A percentile compares a stretch with the other conserved stretches of the same genome.
These are phyloP conservation scores for Silurus lanzhouensis DNA, from an alignment of 2,797 vertebrate species.

Conservation along the genomic window DNA sequence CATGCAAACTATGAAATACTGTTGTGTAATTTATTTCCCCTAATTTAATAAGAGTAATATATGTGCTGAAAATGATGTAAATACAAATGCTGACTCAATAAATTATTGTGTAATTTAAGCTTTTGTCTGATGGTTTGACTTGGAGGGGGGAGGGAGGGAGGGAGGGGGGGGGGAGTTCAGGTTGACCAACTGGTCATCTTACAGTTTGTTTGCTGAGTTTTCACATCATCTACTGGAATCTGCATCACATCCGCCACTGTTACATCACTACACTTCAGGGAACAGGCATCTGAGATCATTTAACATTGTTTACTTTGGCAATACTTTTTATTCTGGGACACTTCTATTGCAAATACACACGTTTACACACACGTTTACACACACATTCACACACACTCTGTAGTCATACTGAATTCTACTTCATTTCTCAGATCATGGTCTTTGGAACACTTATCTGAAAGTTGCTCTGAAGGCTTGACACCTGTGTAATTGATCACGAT, in stretches of 20 bases:
- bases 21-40: conserved; percentile 52
- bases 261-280: conserved; percentile 36
- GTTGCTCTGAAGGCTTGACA: neutral
- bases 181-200: conserved; percentile 33
- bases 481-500: neutral
- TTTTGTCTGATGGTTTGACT: conserved; percentile 55
- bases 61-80: conserved; percentile 53
- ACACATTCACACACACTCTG: neutral
- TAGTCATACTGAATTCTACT: neutral
- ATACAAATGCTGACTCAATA: conserved; percentile 62
- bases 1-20: conserved; percentile 45
- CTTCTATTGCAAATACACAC: neutral
- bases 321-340: neutral
- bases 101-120: conserved; percentile 63
- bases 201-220: conserved; percentile 42
- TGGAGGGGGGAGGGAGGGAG: conserved; percentile 4
- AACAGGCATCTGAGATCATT: conserved; percentile 31
- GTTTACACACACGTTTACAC: neutral
- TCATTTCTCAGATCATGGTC: neutral
- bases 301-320: conserved; percentile 36
- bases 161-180: neutral
- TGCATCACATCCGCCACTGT: conserved; percentile 48
- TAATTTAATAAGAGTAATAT: conserved; percentile 64
- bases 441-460: neutral
- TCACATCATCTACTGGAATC: conserved; percentile 49